phyloP scores from a whole-genome alignment of 1,140 invertebrate species.

The Bombus sylvicola region DNA sequence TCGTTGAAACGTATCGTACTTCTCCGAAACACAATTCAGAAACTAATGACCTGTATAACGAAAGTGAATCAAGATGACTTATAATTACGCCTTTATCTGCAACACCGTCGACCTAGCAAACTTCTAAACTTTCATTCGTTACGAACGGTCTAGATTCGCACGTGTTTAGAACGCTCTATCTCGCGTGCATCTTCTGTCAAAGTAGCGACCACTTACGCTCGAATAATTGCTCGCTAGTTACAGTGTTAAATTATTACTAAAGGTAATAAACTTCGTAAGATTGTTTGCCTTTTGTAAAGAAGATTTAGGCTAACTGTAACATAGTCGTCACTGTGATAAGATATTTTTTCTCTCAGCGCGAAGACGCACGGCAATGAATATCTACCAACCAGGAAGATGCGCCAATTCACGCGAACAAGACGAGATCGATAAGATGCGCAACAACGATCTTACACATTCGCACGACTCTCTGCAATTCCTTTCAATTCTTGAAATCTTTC shows the following conservation, averaged over 20 bases:
- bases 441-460: too few species aligned
- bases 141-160: neutral
- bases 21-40: neutral
- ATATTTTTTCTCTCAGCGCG: too few species aligned
- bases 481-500: too few species aligned
- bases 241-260: neutral
- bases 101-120: neutral
- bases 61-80: neutral
- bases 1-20: neutral
- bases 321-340: neutral
- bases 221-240: neutral
- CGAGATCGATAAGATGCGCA: too few species aligned
- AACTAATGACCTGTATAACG: neutral
- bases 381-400: too few species aligned
- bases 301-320: neutral
- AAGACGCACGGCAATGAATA: too few species aligned
- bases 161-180: neutral
- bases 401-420: too few species aligned
- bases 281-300: neutral
- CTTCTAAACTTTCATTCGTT: neutral
- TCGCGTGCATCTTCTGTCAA: slow-evolving; percentile 1
- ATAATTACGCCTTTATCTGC: slow-evolving; percentile 7
- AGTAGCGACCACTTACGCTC: neutral
- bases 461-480: too few species aligned
- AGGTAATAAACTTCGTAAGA: neutral